Evolutionary conservation across 2,888 invertebrate species (phyloP), one percentile per base, ranked within the genome.

Genomic region (Caenorhabditis sp.): DNA sequence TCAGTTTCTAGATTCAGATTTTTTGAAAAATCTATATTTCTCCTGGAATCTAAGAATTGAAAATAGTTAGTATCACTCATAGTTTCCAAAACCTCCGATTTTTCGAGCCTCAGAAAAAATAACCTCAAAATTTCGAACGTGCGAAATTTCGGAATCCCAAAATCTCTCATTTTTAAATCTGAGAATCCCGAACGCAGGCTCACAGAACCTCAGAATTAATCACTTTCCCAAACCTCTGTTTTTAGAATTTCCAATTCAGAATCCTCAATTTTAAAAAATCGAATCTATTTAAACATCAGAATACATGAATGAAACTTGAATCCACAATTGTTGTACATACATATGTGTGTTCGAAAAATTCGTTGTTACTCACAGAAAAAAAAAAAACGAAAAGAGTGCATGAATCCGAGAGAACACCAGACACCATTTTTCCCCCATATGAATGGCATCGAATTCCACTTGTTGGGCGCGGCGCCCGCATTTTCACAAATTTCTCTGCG

Each of bases 361-460:
- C 44, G 7, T 16, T 44, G n/a, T 47, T 16, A 3, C 6, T 47
- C 19, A 16, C 19, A 5, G 19, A 47, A 44, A 14, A 44, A 14
- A 44, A 44, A 35, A 44, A 63, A 26, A 35, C 14, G 44, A 22
- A 64, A 47, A 64, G 28, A 64, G 64, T 49, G 19, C 24, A n/a
- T 1, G 6, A 31, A 19, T 16, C 24, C 1, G 54, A 38, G 68
- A 49, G 49, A 24, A 26, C 14, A n/a, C 8, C 51, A 68, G 68
- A 68, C 35, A 38, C 7, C n/a, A n/a, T n/a, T 44, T 44, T 31
- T 7, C 31, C 4, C 31, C 44, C 14, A 44, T 35, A 69, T 59
- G 72, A 59, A 72, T 63, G 61, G 64, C 59, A 72, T 72, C 59
- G 49, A 59, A 72, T 59, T 72, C 72, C 58, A 41, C 56, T 44